phyloP scores from a whole-genome alignment of 2,888 invertebrate genomes.

The Lymantria monacha region DNA sequence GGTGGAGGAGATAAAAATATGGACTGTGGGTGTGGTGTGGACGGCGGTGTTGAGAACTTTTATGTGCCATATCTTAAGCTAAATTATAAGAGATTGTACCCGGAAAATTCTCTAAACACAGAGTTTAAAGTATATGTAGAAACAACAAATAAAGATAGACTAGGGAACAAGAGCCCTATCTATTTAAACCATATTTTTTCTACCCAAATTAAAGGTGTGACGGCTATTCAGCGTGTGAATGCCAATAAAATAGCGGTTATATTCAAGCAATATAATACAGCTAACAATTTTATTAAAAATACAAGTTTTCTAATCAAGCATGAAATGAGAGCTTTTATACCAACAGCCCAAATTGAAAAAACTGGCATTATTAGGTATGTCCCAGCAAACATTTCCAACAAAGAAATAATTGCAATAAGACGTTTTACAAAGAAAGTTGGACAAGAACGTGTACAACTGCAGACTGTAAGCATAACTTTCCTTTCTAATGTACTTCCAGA shows the following conservation, averaged over 20 bases:
- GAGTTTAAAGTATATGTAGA: neutral
- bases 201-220: constrained; percentile 10
- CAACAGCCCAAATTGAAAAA: constrained; percentile 2
- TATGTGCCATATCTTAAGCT: neutral
- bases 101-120: neutral
- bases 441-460: neutral
- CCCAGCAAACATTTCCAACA: constrained; percentile 8
- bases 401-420: constrained; percentile 1
- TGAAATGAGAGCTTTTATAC: neutral
- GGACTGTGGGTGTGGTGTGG: neutral
- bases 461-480: constrained; percentile 5
- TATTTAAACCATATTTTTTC: constrained; percentile 11
- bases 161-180: constrained; percentile 5
- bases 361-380: constrained; percentile 3
- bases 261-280: constrained; percentile 10
- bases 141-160: neutral
- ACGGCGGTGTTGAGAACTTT: no score
- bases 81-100: neutral
- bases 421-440: neutral
- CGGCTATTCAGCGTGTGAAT: constrained; percentile 8
- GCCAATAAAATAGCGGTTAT: constrained; percentile 11
- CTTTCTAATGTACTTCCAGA: neutral
- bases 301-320: neutral
- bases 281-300: constrained; percentile 7
- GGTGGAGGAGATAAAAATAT: neutral